Evolutionary conservation across 2,797 vertebrate genomes (phyloP).

Genomic region (Cuniculus paca): DNA sequence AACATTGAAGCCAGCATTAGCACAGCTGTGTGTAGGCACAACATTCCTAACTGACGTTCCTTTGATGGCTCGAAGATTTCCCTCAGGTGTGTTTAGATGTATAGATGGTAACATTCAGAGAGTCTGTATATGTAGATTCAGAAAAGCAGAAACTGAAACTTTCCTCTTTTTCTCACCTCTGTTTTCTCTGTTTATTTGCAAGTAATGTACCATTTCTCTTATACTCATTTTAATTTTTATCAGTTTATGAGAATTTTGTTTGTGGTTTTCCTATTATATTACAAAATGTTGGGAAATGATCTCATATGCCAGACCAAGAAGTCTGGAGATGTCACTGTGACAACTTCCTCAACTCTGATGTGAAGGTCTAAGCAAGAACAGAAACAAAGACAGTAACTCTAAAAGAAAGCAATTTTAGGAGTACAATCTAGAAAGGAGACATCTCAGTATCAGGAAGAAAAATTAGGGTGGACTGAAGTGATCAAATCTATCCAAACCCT

Average conservation of each 20-base stretch:
- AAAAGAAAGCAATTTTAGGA: background rate
- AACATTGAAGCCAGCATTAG: background rate
- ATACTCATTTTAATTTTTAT: slow-evolving; percentile 23
- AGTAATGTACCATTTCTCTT: background rate
- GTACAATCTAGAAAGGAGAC: background rate
- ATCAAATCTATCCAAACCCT: background rate
- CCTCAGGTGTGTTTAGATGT: background rate
- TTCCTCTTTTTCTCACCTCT: background rate
- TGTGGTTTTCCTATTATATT: slow-evolving; percentile 30
- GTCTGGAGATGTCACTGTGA: background rate
- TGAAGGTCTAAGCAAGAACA: background rate
- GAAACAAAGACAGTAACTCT: background rate
- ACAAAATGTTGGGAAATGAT: background rate
- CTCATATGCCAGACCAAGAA: slow-evolving; percentile 32
- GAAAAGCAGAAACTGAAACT: background rate
- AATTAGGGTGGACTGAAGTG: slow-evolving; percentile 43
- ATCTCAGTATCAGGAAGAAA: background rate
- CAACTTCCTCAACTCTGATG: background rate
- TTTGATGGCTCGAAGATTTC: background rate
- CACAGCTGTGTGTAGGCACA: background rate
- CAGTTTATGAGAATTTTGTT: slow-evolving; percentile 9
- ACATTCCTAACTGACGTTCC: background rate
- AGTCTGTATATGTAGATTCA: background rate
- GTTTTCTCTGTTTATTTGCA: background rate
- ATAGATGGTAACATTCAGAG: background rate